phyloP scores from a whole-genome alignment of 2,888 invertebrate genomes.

The Microctonus hyperodae region DNA sequence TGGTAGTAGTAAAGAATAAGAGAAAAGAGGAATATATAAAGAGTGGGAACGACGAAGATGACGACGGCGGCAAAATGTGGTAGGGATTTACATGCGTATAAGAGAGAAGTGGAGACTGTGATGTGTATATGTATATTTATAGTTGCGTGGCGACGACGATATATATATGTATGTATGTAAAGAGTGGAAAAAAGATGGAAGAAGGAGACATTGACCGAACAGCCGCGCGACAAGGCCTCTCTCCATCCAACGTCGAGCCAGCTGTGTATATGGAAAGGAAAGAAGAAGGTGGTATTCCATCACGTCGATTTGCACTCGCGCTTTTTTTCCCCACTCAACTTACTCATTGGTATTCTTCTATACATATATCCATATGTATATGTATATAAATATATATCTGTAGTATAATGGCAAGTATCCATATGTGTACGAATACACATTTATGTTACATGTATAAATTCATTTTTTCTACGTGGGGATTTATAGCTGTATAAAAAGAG shows the following conservation, averaged over 20 bases:
- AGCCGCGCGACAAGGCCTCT: conserved; percentile 58
- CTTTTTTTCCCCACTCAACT: not conserved
- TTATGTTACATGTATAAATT: not conserved
- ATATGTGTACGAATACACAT: no score
- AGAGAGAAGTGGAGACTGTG: conserved; percentile 36
- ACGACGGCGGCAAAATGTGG: conserved; percentile 21
- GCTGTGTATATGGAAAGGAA: not conserved
- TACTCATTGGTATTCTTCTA: no score
- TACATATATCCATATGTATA: no score
- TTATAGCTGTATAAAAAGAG: not conserved
- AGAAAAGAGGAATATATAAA: not conserved
- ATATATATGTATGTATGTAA: no score
- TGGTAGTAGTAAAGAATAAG: no score
- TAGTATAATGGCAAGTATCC: no score
- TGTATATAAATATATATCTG: no score
- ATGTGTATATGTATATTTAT: not conserved
- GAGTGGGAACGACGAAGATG: conserved; percentile 18
- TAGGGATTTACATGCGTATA: conserved; percentile 21
- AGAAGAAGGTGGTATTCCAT: not conserved
- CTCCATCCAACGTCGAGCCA: conserved; percentile 46
- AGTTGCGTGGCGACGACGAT: conserved; percentile 13
- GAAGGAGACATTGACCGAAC: conserved; percentile 63
- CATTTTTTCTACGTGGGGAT: not conserved
- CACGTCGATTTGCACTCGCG: conserved; percentile 2
- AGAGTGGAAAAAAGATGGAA: conserved; percentile 46